Percentiles rank a stretch among this genome's conserved stretches.
phyloP scores from a whole-genome alignment of 2,113 vertebrate genomes.

The Thinocorus orbignyianus region DNA sequence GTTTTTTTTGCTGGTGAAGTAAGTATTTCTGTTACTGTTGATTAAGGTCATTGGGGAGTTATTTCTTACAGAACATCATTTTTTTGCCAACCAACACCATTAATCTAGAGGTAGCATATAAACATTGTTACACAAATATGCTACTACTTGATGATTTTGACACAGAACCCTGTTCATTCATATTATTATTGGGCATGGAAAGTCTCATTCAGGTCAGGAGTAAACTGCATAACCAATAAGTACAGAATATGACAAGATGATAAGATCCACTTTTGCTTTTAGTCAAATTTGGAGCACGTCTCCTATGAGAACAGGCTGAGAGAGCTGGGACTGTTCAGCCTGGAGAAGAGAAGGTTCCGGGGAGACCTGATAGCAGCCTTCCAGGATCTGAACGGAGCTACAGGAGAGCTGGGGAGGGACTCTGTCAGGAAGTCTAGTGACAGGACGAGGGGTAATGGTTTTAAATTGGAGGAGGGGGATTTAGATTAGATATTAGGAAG shows the following conservation, averaged over 20 bases:
- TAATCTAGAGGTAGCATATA: not conserved
- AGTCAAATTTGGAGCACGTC: too few species aligned
- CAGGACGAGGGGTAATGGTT: too few species aligned
- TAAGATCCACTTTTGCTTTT: not conserved
- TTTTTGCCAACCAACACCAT: not conserved
- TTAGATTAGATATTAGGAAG: too few species aligned
- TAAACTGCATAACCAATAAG: not conserved
- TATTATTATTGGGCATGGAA: not conserved
- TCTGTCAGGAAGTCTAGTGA: too few species aligned
- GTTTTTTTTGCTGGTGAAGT: constrained; percentile 97
- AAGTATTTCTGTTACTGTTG: not conserved
- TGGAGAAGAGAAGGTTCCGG: too few species aligned
- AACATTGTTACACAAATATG: not conserved
- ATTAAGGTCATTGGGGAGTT: not conserved
- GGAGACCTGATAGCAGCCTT: too few species aligned
- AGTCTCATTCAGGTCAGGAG: not conserved
- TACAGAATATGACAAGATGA: not conserved
- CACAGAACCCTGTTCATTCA: not conserved
- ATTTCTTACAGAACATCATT: rapidly evolving
- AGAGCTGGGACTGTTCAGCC: too few species aligned
- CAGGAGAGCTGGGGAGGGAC: too few species aligned
- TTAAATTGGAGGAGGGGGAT: too few species aligned
- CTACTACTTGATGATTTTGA: not conserved
- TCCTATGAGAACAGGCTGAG: too few species aligned
- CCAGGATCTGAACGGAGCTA: too few species aligned